A percentile compares a stretch with the other conserved stretches of the same genome.
These are phyloP conservation scores for Diadromus collaris DNA, from an alignment of 2,888 invertebrate genomes.

Conservation along the genomic window DNA sequence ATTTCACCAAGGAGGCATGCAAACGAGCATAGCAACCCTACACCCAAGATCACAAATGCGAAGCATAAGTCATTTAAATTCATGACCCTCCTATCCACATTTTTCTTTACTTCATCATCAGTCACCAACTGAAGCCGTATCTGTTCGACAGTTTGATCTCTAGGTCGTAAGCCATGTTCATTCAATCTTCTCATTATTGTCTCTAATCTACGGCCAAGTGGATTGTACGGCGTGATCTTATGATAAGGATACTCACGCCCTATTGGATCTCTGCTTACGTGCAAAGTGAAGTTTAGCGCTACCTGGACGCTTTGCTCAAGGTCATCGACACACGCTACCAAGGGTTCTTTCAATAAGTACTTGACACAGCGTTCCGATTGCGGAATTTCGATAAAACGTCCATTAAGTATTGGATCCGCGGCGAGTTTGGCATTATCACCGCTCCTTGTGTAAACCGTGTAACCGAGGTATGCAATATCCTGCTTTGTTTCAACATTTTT, in stretches of 20 bases:
- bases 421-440: background rate
- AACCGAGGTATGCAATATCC: background rate
- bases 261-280: background rate
- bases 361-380: background rate
- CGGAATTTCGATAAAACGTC: background rate
- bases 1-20: constrained; percentile 1
- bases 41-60: background rate
- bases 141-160: background rate
- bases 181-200: background rate
- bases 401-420: background rate
- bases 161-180: background rate
- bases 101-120: background rate
- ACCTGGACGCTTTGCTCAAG: background rate
- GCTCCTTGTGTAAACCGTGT: background rate
- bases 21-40: background rate
- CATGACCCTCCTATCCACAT: background rate
- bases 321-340: background rate
- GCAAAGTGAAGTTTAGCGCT: background rate
- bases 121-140: background rate
- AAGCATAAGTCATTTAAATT: background rate
- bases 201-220: background rate
- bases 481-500: background rate
- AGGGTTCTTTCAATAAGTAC: background rate
- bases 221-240: background rate
- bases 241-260: background rate